These are phyloP conservation scores for Apis dorsata DNA, from an alignment of 1,140 invertebrate genomes.

Conservation along the genomic window DNA sequence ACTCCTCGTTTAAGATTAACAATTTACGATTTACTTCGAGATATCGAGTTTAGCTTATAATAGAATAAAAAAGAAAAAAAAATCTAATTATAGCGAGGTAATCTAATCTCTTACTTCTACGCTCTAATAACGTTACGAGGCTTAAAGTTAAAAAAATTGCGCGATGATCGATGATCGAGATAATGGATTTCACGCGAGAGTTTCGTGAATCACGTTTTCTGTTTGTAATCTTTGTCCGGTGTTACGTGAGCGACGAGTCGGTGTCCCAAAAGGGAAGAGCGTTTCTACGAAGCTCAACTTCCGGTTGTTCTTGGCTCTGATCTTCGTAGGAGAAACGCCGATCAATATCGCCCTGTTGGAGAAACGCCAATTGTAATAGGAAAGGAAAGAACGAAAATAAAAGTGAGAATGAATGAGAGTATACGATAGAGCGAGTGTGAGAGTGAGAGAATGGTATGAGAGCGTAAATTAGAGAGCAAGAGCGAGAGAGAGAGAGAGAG, in stretches of 20 bases:
- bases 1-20: background rate
- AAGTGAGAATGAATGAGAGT: conserved; percentile 1
- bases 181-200: background rate
- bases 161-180: background rate
- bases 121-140: too few relatives aligned
- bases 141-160: background rate
- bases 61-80: background rate
- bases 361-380: background rate
- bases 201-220: background rate
- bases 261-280: background rate
- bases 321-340: background rate
- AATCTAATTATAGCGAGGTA: conserved; percentile 1
- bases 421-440: background rate
- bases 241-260: conserved; percentile 3
- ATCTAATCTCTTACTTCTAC: conserved; percentile 7
- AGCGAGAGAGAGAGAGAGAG: conserved; percentile 1
- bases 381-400: conserved; percentile 2
- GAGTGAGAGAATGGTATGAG: background rate
- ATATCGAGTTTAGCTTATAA: background rate
- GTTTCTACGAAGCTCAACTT: background rate
- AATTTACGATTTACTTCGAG: background rate
- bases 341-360: background rate
- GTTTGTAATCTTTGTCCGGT: background rate
- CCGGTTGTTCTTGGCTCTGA: background rate
- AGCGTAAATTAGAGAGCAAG: background rate